Conservation (phyloP, 2,113 vertebrate species). For the Eulacestoma nigropectus region DNA sequence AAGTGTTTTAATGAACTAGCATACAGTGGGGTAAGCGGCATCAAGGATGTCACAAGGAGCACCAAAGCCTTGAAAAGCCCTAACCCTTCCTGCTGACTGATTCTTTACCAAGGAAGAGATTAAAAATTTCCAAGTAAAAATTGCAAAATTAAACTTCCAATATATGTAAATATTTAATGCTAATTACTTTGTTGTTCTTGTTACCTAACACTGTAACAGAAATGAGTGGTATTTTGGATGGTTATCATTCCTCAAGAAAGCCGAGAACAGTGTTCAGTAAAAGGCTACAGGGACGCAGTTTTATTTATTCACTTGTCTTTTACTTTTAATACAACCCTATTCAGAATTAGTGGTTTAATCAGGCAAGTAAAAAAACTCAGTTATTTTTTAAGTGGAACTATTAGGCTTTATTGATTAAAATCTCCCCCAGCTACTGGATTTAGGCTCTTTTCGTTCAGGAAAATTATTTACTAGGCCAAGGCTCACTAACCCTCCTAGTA, state of each 20-base stretch:
- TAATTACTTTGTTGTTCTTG: neutral
- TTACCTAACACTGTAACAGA: neutral
- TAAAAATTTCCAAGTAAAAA: conserved; percentile 42
- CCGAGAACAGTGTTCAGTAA: neutral
- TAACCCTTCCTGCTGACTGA: neutral
- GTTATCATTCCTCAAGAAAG: neutral
- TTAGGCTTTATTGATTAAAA: neutral
- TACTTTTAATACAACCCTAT: neutral
- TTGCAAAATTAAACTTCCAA: conserved; percentile 48
- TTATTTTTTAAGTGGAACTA: neutral
- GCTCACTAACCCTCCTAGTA: neutral
- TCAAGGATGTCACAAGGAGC: neutral
- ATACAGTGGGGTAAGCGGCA: neutral
- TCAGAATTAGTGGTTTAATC: neutral
- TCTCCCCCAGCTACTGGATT: neutral
- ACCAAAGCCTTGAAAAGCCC: neutral
- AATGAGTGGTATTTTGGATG: neutral
- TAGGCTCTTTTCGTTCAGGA: neutral
- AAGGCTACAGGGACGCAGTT: neutral
- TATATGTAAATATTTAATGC: conserved; percentile 29
- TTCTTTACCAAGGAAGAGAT: conserved; percentile 28
- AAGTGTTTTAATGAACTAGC: neutral
- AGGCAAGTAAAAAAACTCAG: neutral
- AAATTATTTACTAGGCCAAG: neutral
- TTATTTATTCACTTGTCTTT: neutral